These are phyloP conservation scores for Drosophila bipectinata DNA, from an alignment of 1,140 invertebrate species.

Conservation along the genomic window DNA sequence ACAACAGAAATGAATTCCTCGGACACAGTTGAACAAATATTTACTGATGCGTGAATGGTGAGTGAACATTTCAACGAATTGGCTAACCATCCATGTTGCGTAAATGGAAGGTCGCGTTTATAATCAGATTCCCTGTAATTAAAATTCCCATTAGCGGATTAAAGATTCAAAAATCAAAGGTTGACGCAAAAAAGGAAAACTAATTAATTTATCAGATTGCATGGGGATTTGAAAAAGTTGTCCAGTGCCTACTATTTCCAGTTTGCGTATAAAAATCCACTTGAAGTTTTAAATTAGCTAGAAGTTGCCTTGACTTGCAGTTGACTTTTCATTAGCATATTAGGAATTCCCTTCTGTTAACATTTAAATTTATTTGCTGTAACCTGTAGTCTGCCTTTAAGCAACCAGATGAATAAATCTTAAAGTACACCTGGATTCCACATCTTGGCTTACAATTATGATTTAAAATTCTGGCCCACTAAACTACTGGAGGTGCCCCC, in stretches of 20 bases:
- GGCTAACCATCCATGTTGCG: not conserved
- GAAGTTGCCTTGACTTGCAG: not conserved
- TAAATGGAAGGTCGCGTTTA: not conserved
- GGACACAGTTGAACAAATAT: not conserved
- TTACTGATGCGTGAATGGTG: not conserved
- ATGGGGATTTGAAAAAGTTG: not conserved
- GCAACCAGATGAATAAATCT: not conserved
- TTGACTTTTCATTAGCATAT: slow-evolving; percentile 1
- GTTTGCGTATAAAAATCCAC: not conserved
- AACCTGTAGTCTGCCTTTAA: not conserved
- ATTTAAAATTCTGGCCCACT: slow-evolving; percentile 6
- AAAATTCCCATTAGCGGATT: not conserved
- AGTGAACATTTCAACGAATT: not conserved
- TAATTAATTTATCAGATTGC: not conserved
- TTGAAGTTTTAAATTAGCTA: not conserved
- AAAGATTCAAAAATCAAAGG: not conserved
- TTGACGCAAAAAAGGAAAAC: not conserved
- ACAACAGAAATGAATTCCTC: not conserved
- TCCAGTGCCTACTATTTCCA: not conserved
- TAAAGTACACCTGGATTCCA: not conserved
- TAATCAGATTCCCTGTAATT: slow-evolving; percentile 1
- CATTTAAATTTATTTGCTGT: not conserved
- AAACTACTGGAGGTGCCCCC: not conserved
- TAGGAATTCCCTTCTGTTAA: not conserved
- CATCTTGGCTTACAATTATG: not conserved